Evolutionary conservation across 2,797 vertebrate species (phyloP), one percentile per base, ranked within the genome.

Genomic region (Platyrinchus mystaceus): DNA sequence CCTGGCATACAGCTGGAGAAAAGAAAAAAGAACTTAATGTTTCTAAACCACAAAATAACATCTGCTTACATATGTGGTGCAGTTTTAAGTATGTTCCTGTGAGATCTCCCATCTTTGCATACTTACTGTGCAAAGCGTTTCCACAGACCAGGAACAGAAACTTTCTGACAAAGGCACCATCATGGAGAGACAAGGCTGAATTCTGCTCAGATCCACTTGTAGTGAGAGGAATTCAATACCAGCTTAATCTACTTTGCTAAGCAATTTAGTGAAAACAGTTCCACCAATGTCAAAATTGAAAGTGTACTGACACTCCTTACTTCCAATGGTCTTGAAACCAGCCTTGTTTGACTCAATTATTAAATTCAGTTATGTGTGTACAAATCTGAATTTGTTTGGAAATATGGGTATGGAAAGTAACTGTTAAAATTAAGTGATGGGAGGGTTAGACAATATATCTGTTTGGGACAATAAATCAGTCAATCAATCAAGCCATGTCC

Each of bases 21-120:
- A 39, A 73, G 78, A 52, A 87, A 15, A 62, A 69, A 69, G 1
- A 14, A 20, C 13, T 30, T 47, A 59, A 76, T 82, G 55, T 85
- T 90, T 79, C 63, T 62, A 89, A 93, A 86, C 92, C 89, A 84
- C 89, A 91, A 59, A 93, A 63, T 53, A 92, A 76, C 87, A 91
- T 96, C 89, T 92, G 82, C 79, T 89, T 84, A 87, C 69, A 92
- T 78, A 85, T 76, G 80, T 50, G 74, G 55, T 76, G 41, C 66
- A 92, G 87, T 92, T 93, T 91, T 66, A 86, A 93, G 32, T 62
- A 69, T 4, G 19, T 52, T 84, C 69, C 59, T 92, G 16, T 69
- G 53, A 83, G 60, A 83, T 73, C 46, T 92, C 37, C 50, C 76
- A 73, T 96, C 84, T 87, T 77, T 26, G 78, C 64, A 53, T 17